Evolutionary conservation across 2,888 invertebrate genomes (phyloP), one percentile per base, ranked within the genome.

Genomic region (Conistra vaccinii): DNA sequence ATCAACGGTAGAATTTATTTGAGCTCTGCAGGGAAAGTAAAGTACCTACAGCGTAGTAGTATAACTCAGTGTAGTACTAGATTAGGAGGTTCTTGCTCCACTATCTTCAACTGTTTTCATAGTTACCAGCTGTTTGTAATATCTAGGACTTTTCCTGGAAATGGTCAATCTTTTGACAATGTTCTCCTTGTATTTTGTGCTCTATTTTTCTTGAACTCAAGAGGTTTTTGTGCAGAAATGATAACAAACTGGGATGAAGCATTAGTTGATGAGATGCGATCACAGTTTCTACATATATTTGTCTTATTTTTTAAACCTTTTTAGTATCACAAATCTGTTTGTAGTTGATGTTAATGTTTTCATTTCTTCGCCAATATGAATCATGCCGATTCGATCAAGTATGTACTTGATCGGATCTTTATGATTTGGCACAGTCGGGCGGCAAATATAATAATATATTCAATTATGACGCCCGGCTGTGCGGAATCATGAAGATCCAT

Each of bases 1-100:
- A 45, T 32, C 60, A 35, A 60, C 48, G 32, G 42, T 48, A 61
- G 53, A 48, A 58, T 66, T 73, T 73, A 79, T 73, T 39, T 61
- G 39, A 57, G 32, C 63, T 12, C 10, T 48, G 39, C 51, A 48
- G 3, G n/a, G 32, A 61, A 26, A 69, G 29, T 39, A 29, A 51
- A n/a, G 1, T 12, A n/a, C n/a, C n/a, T n/a, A 23, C 14, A 66
- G 23, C 26, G 17, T 12, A 57, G 26, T 23, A 58, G 39, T 53
- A n/a, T n/a, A 62, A 67, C n/a, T 80, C 66, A 35, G 57, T 83
- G 26, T 12, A 53, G 48, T 61, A 61, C 12, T 1, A 42, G 48
- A 80, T 84, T 45, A 57, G n/a, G 51, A 71, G 84, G 58, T 82
- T 57, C 23, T 84, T 80, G 61, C 70, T 68, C 81, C 60, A 42